Percentiles rank a stretch among this genome's conserved stretches.
These are phyloP conservation scores for Zoanthus sociatus DNA, from an alignment of 92 coral and sea anemone genomes.

Conservation along the genomic window DNA sequence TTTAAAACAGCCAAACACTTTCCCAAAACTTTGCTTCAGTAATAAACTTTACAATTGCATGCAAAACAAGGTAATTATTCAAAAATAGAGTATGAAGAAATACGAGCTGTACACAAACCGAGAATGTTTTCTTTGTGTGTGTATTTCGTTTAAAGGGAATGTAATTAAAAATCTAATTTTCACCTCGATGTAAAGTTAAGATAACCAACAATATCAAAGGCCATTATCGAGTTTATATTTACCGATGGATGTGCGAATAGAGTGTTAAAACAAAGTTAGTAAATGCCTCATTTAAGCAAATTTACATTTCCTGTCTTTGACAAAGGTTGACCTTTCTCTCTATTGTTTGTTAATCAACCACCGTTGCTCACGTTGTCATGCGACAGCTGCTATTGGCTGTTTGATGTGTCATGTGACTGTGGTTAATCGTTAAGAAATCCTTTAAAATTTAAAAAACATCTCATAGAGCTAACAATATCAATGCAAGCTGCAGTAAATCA, in stretches of 20 bases:
- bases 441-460: background rate
- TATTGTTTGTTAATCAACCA: background rate
- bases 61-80: background rate
- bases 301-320: constrained; percentile 14
- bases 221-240: background rate
- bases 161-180: constrained; percentile 1
- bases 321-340: background rate
- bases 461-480: background rate
- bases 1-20: background rate
- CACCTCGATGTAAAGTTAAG: background rate
- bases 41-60: background rate
- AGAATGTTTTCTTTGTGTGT: no score
- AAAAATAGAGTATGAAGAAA: background rate
- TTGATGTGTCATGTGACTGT: background rate
- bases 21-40: background rate
- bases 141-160: background rate
- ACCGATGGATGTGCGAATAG: constrained; percentile 15
- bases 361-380: constrained; percentile 21
- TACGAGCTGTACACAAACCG: background rate
- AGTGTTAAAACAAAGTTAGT: constrained; percentile 17
- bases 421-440: background rate
- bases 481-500: background rate
- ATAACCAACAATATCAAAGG: background rate
- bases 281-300: background rate
- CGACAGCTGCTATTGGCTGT: background rate